Evolutionary conservation across 1,140 invertebrate genomes (phyloP).

Genomic region (Drosophila nannoptera): DNA sequence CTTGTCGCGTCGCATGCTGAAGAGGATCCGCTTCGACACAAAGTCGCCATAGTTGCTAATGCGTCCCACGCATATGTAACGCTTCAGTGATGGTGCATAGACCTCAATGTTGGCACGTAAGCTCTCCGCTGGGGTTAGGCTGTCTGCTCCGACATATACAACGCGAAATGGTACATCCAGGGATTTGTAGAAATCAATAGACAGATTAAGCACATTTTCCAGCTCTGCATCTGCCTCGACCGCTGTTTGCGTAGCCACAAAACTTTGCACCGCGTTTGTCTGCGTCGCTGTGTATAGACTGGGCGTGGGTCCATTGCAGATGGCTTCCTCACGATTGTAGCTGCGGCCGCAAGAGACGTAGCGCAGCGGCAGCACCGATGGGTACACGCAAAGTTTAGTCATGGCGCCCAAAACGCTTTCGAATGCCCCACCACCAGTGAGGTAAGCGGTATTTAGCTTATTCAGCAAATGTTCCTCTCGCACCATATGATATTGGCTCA

Average conservation of each 20-base stretch:
- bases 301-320: slow-evolving; percentile 35
- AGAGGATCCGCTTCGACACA: slow-evolving; percentile 84
- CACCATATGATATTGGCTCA: slow-evolving; percentile 80
- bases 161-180: slow-evolving; percentile 82
- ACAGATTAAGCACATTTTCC: slow-evolving; percentile 77
- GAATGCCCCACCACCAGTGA: slow-evolving; percentile 82
- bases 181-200: slow-evolving; percentile 81
- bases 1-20: slow-evolving; percentile 80
- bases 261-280: slow-evolving; percentile 81
- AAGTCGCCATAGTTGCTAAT: slow-evolving; percentile 82
- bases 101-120: slow-evolving; percentile 82
- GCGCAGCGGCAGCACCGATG: slow-evolving; percentile 81
- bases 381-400: slow-evolving; percentile 81
- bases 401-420: slow-evolving; percentile 82
- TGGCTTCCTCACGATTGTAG: slow-evolving; percentile 79
- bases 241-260: slow-evolving; percentile 79
- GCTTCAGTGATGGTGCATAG: slow-evolving; percentile 80
- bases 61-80: slow-evolving; percentile 83
- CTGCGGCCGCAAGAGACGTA: slow-evolving; percentile 82
- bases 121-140: slow-evolving; percentile 81
- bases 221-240: slow-evolving; percentile 79
- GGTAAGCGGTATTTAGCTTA: slow-evolving; percentile 80
- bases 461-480: slow-evolving; percentile 78
- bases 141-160: slow-evolving; percentile 79
- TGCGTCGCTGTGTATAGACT: slow-evolving; percentile 82